Conservation (phyloP, 1,140 invertebrate species). For the Euglossa dilemma region DNA sequence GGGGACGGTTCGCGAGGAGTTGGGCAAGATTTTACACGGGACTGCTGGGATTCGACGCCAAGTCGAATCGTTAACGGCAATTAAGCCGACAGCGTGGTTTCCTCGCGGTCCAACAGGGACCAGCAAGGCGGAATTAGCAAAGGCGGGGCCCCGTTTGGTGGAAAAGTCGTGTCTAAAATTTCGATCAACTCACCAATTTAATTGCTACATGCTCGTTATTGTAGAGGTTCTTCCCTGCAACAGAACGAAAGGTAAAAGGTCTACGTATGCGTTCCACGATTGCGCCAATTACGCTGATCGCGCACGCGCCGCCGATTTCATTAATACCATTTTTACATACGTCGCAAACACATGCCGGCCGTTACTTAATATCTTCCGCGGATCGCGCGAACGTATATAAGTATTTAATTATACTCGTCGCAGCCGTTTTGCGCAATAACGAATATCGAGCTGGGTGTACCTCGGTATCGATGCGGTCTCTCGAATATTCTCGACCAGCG, state of each 20-base stretch:
- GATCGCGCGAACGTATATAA: no score
- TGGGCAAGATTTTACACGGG: not conserved
- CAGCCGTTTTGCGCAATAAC: conserved; percentile 20
- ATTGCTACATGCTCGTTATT: conserved; percentile 99
- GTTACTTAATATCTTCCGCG: not conserved
- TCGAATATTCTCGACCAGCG: not conserved
- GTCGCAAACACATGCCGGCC: no score
- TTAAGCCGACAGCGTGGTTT: not conserved
- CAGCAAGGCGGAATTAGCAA: no score
- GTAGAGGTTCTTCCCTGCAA: conserved; percentile 99
- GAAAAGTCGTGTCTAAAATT: not conserved
- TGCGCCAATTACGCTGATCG: not conserved
- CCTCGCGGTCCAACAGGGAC: not conserved
- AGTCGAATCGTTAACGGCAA: conserved; percentile 1
- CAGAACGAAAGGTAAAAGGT: conserved; percentile 76
- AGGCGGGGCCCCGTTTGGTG: not conserved
- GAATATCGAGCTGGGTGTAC: conserved; percentile 4
- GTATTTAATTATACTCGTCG: conserved; percentile 23
- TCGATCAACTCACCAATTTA: conserved; percentile 92
- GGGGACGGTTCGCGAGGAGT: not conserved
- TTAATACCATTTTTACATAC: not conserved
- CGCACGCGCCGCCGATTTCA: not conserved
- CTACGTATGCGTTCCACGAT: conserved; percentile 11
- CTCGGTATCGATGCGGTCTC: not conserved
- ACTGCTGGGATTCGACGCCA: no score